These are phyloP conservation scores for Gallinago paraguaiae DNA, from an alignment of 2,113 vertebrate genomes.

Conservation along the genomic window DNA sequence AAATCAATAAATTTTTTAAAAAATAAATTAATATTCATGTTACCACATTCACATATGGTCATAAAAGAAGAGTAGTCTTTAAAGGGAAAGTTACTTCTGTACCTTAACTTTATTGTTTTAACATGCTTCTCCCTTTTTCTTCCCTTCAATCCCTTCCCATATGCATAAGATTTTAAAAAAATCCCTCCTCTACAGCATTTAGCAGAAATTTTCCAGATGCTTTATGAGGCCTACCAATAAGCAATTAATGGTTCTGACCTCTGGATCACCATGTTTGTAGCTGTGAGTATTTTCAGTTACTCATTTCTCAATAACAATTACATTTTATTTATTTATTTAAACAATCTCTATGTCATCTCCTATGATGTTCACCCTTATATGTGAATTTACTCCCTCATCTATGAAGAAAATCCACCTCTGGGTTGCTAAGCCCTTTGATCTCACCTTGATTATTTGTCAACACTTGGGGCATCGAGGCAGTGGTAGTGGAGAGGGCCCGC, in stretches of 20 bases:
- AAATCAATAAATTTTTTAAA: neutral
- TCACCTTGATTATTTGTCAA: neutral
- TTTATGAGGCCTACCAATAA: neutral
- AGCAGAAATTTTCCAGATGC: neutral
- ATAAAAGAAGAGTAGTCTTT: neutral
- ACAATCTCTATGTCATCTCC: neutral
- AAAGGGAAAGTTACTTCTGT: neutral
- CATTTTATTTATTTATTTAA: neutral
- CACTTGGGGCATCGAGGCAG: neutral
- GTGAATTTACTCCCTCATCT: neutral
- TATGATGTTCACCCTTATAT: accelerated
- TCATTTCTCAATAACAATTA: accelerated
- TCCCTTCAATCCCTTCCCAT: neutral
- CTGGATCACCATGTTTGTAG: neutral
- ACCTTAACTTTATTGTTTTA: neutral
- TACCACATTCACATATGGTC: neutral
- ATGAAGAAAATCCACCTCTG: neutral
- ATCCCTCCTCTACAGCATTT: neutral
- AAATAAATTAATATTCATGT: neutral
- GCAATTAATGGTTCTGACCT: neutral
- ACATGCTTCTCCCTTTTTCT: neutral
- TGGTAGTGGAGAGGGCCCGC: neutral
- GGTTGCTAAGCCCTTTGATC: neutral
- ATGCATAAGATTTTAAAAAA: neutral
- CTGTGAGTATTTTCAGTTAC: neutral